phyloP scores from a whole-genome alignment of 2,113 vertebrate genomes.

The Heloderma charlesbogerti region DNA sequence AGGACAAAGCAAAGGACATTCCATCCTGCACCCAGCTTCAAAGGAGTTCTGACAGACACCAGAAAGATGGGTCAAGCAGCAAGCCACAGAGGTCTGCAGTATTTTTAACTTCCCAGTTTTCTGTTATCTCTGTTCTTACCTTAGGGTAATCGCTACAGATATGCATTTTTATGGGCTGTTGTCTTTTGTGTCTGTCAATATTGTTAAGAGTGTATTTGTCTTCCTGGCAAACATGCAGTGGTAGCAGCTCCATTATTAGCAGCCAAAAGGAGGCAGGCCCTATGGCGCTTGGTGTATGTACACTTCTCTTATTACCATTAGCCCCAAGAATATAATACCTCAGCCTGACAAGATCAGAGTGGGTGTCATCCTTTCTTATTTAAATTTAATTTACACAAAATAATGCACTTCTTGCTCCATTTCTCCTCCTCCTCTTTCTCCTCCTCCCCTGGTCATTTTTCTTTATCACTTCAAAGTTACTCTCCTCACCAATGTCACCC shows the following conservation, averaged over 20 bases:
- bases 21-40: conserved; percentile 25
- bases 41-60: conserved; percentile 18
- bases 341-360: conserved; percentile 69
- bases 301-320: conserved; percentile 64
- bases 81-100: conserved; percentile 23
- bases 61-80: neutral
- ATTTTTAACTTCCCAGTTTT: conserved; percentile 26
- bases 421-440: conserved; percentile 72
- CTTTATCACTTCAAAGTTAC: conserved; percentile 64
- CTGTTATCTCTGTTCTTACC: conserved; percentile 5
- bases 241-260: conserved; percentile 28
- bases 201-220: conserved; percentile 60
- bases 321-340: conserved; percentile 65
- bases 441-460: conserved; percentile 68
- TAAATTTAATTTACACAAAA: conserved; percentile 79
- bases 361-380: conserved; percentile 74
- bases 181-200: conserved; percentile 30
- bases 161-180: conserved; percentile 13
- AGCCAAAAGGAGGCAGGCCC: conserved; percentile 42
- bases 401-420: conserved; percentile 77
- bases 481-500: conserved; percentile 64
- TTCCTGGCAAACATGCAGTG: conserved; percentile 50
- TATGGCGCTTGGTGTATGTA: conserved; percentile 52
- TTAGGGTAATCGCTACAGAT: conserved; percentile 14
- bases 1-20: neutral